Conservation (phyloP, 2,113 vertebrate genomes). For the Myodes glareolus region DNA sequence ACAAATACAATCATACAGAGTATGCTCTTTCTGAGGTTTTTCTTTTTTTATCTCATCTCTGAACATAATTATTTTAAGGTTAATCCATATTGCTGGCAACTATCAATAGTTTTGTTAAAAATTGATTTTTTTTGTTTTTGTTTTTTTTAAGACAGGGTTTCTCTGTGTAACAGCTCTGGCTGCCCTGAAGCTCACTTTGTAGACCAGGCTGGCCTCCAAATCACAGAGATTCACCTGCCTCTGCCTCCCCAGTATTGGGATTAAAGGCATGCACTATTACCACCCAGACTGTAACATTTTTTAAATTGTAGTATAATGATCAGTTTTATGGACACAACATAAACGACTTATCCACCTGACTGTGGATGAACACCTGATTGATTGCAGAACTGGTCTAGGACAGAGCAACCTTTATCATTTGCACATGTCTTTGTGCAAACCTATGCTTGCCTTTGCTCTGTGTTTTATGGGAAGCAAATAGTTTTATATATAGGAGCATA, state of each 20-base stretch:
- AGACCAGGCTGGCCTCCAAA: no score
- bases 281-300: background rate
- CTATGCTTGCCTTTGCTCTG: background rate
- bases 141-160: background rate
- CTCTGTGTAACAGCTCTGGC: no score
- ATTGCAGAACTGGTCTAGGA: background rate
- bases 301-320: background rate
- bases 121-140: background rate
- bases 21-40: background rate
- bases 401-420: background rate
- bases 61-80: background rate
- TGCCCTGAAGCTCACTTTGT: no score
- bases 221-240: no score
- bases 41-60: no score
- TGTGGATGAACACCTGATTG: background rate
- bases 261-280: no score
- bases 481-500: no score
- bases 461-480: background rate
- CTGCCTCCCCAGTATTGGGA: no score
- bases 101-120: background rate
- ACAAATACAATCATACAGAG: background rate
- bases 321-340: background rate
- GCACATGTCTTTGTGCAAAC: background rate
- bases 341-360: background rate
- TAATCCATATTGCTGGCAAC: background rate